Percentiles rank a stretch among this genome's conserved stretches.
Conservation (phyloP, 2,888 invertebrate genomes). For the Desoria tigrina region DNA sequence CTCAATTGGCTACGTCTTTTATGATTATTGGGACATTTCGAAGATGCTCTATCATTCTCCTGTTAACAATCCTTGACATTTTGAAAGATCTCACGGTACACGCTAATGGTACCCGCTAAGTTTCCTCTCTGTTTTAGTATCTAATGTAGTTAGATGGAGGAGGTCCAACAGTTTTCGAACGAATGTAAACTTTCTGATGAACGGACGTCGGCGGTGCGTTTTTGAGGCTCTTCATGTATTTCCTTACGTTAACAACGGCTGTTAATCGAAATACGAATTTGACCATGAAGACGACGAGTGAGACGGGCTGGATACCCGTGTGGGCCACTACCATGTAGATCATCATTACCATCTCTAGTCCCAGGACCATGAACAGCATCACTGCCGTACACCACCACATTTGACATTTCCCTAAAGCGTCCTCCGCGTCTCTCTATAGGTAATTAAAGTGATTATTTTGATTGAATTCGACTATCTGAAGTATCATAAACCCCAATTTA, state of each 20-base stretch:
- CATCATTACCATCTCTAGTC: constrained; percentile 38
- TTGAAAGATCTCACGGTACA: too few relatives aligned
- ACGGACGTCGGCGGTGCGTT: constrained; percentile 48
- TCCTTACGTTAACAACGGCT: constrained; percentile 41
- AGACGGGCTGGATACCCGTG: constrained; percentile 46
- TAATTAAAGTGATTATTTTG: not conserved
- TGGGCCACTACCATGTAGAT: constrained; percentile 33
- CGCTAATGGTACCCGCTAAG: too few relatives aligned
- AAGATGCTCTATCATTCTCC: too few relatives aligned
- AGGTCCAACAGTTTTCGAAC: constrained; percentile 46
- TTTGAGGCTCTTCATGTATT: constrained; percentile 47
- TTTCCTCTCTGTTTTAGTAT: constrained; percentile 34
- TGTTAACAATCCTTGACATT: too few relatives aligned
- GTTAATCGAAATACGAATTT: constrained; percentile 46
- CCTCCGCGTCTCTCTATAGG: constrained; percentile 42
- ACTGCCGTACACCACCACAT: constrained; percentile 47
- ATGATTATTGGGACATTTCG: too few relatives aligned
- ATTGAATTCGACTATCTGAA: not conserved
- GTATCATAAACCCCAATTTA: too few relatives aligned
- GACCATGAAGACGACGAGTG: constrained; percentile 44
- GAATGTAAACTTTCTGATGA: constrained; percentile 45
- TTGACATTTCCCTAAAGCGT: constrained; percentile 48
- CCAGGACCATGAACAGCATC: constrained; percentile 42
- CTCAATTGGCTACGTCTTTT: too few relatives aligned
- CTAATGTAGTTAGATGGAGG: constrained; percentile 49